phyloP scores from a whole-genome alignment of 2,888 invertebrate species.

The Ethmia dodecea region DNA sequence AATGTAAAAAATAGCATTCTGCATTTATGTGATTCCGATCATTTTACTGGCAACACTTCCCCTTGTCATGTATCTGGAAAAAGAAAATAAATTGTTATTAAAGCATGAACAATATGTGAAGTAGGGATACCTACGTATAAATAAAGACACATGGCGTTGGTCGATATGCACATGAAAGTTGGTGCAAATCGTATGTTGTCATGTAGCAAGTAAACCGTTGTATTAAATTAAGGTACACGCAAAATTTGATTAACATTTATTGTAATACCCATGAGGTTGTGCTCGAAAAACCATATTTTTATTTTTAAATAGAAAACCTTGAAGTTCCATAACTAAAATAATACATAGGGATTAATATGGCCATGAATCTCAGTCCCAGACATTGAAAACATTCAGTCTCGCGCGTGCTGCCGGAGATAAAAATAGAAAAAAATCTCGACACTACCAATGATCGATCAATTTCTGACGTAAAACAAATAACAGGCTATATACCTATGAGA shows the following conservation, averaged over 20 bases:
- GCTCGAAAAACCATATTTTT: too few relatives aligned
- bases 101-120: neutral
- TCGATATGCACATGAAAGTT: too few relatives aligned
- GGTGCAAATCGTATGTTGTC: too few relatives aligned
- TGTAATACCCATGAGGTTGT: too few relatives aligned
- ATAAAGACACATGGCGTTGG: too few relatives aligned
- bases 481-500: too few relatives aligned
- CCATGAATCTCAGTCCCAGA: slow-evolving; percentile 21
- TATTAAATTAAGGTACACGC: too few relatives aligned
- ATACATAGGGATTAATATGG: neutral
- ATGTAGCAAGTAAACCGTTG: too few relatives aligned
- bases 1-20: slow-evolving; percentile 22
- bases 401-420: slow-evolving; percentile 30
- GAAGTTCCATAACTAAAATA: too few relatives aligned
- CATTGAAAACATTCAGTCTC: slow-evolving; percentile 19
- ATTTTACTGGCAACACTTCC: slow-evolving; percentile 31
- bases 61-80: neutral
- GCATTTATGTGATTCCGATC: slow-evolving; percentile 44
- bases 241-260: too few relatives aligned
- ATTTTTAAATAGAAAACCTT: too few relatives aligned
- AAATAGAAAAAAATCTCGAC: slow-evolving; percentile 47
- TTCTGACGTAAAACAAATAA: slow-evolving; percentile 70
- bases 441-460: slow-evolving; percentile 65
- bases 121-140: too few relatives aligned
- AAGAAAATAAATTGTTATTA: neutral